Base-by-base conservation (phyloP, 1,140 invertebrate genomes). In the Monochamus saltuarius region DNA sequence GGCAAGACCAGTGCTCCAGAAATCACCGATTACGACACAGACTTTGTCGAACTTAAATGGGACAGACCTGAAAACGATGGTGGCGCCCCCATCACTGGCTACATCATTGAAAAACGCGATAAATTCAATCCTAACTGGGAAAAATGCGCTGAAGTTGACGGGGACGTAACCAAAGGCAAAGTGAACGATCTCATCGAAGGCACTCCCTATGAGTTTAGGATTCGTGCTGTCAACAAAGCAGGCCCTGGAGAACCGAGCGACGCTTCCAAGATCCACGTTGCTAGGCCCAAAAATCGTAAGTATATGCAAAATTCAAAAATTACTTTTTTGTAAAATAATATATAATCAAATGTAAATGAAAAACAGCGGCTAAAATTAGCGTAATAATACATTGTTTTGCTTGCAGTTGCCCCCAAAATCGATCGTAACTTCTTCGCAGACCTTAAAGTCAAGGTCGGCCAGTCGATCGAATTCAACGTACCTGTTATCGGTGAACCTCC, bases 41-140 rank as follows among this genome's bases (percentile, higher is more conserved):
- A 97, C 77, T 95, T 91, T 69, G 95, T 97, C n/a, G 91, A 97
- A 70, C 82, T 99, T n/a, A 86, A 91, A 78, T 99, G 97, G 96
- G 84, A 84, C 47, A 83, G 88, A 63, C 97, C 97, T 13, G 82
- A 87, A 45, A 83, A 82, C 42, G 93, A 98, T 80, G 93, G 93
- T 16, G 94, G 93, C 4, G 88, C 90, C 7, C 92, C 92, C 2
- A 92, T 97, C 65, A 94, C 89, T 13, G 91, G 91, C 7, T 98
- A 97, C 66, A 80, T 98, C 19, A 93, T 99, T 77, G 97, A 99
- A 75, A 98, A 98, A 82, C 90, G 92, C 68, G 94, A 97, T 72
- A 92, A 94, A 73, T 93, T 90, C 73, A 88, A 84, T 75, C 89
- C 87, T 7, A 88, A 88, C 53, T 92, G 94, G 93, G 90, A 94